These are phyloP conservation scores for Oligia fasciuncula DNA, from an alignment of 2,888 invertebrate genomes.

Conservation along the genomic window DNA sequence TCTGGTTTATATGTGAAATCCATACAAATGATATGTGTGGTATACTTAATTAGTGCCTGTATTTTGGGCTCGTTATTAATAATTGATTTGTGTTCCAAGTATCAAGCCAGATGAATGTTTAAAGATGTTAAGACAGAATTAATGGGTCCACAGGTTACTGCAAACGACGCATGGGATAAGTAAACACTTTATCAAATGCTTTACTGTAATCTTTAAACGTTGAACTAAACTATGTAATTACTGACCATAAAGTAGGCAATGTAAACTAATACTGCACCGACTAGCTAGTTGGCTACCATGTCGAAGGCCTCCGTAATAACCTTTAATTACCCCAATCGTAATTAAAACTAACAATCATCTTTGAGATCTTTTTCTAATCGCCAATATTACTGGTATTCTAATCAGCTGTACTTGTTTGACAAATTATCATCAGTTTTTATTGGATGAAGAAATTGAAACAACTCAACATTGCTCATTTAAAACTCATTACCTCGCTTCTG, in stretches of 20 bases:
- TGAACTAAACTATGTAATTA: slow-evolving; percentile 39
- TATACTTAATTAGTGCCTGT: slow-evolving; percentile 37
- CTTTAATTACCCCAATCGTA: slow-evolving; percentile 58
- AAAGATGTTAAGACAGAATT: slow-evolving; percentile 23
- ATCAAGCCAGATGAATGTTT: slow-evolving; percentile 15
- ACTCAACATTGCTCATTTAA: slow-evolving; percentile 61
- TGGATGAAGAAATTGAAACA: slow-evolving; percentile 64
- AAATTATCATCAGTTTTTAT: slow-evolving; percentile 65
- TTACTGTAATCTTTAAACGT: slow-evolving; percentile 39
- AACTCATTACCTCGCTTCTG: slow-evolving; percentile 62
- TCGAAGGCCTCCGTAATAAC: slow-evolving; percentile 55
- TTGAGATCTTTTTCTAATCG: slow-evolving; percentile 63
- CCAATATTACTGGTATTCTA: slow-evolving; percentile 57
- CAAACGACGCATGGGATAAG: slow-evolving; percentile 43
- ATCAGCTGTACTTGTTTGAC: slow-evolving; percentile 66
- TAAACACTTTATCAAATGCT: slow-evolving; percentile 23
- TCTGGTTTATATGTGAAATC: slow-evolving; percentile 53
- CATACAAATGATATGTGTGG: slow-evolving; percentile 38
- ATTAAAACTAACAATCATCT: slow-evolving; percentile 60
- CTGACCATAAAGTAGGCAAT: slow-evolving; percentile 31
- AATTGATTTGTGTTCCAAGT: neutral
- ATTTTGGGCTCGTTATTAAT: slow-evolving; percentile 19
- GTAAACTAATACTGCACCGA: slow-evolving; percentile 28
- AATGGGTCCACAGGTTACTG: slow-evolving; percentile 51
- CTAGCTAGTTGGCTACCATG: slow-evolving; percentile 18